Percentiles rank a stretch among this genome's conserved stretches.
Evolutionary conservation across 2,113 vertebrate species (phyloP).

Genomic region (Varanus komodoensis): DNA sequence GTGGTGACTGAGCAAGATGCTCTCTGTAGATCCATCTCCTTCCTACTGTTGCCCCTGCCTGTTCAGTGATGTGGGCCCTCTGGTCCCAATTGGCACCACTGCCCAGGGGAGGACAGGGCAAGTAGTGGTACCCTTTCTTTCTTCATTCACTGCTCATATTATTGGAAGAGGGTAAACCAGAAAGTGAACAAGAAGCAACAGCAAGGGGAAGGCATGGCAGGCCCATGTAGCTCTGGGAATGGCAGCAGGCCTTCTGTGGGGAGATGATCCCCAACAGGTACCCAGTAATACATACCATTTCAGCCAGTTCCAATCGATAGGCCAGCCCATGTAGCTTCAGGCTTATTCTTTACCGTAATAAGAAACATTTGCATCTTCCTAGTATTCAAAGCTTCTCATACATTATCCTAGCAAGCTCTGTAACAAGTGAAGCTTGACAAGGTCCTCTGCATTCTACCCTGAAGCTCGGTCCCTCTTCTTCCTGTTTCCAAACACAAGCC

Average conservation of each 20-base stretch:
- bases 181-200: too few species aligned
- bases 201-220: neutral
- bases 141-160: too few species aligned
- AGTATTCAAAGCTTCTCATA: neutral
- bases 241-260: neutral
- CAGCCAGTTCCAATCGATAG: neutral
- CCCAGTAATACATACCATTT: neutral
- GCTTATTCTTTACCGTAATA: neutral
- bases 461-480: too few species aligned
- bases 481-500: too few species aligned
- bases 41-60: too few species aligned
- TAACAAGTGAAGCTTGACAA: neutral
- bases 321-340: neutral
- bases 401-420: neutral
- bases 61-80: too few species aligned
- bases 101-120: too few species aligned
- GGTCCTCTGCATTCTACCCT: too few species aligned
- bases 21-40: too few species aligned
- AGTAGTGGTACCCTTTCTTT: conserved; percentile 29
- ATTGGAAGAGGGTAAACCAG: too few species aligned
- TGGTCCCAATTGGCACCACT: too few species aligned
- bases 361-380: neutral
- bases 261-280: neutral
- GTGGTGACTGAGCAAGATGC: too few species aligned
- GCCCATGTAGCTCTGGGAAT: neutral